Percentiles rank a stretch among this genome's conserved stretches.
Conservation (phyloP, 1,140 invertebrate species). For the Trypoxylus dichotomus region DNA sequence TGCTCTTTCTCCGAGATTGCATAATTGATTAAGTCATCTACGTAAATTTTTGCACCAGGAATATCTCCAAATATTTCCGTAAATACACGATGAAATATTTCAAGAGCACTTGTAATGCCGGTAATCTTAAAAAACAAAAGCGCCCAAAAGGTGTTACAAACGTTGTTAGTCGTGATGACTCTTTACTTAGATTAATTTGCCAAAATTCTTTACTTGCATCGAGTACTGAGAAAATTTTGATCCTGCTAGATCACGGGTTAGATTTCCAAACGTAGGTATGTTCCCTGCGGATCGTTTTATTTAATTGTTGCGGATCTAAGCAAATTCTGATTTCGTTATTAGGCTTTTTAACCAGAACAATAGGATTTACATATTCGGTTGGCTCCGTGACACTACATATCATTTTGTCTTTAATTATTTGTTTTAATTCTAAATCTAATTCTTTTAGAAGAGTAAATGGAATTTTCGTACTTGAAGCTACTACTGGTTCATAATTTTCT, state of each 20-base stretch:
- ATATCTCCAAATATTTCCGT: slow-evolving; percentile 40
- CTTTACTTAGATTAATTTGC: slow-evolving; percentile 37
- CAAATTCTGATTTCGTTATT: slow-evolving; percentile 50
- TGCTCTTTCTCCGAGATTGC: slow-evolving; percentile 42
- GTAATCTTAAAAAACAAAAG: no score
- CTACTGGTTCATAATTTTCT: not conserved
- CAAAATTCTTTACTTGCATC: slow-evolving; percentile 51
- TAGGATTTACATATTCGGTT: slow-evolving; percentile 51
- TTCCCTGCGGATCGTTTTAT: slow-evolving; percentile 50
- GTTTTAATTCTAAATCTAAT: slow-evolving; percentile 39
- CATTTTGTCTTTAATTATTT: slow-evolving; percentile 39
- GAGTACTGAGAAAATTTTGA: slow-evolving; percentile 54
- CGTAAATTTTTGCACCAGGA: slow-evolving; percentile 41
- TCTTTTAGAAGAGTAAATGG: slow-evolving; percentile 38
- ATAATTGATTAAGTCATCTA: slow-evolving; percentile 47
- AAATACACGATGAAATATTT: slow-evolving; percentile 43
- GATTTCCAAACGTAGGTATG: slow-evolving; percentile 53
- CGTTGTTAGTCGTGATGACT: slow-evolving; percentile 43
- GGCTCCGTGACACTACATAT: slow-evolving; percentile 43
- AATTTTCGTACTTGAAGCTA: slow-evolving; percentile 34
- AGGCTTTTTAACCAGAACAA: slow-evolving; percentile 48
- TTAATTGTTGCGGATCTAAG: slow-evolving; percentile 51
- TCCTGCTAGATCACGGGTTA: no score
- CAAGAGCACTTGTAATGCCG: slow-evolving; percentile 36
- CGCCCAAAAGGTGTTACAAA: slow-evolving; percentile 50